A percentile compares a stretch with the other conserved stretches of the same genome.
Conservation (phyloP, 1,140 invertebrate species). For the Drosophila pandora region DNA sequence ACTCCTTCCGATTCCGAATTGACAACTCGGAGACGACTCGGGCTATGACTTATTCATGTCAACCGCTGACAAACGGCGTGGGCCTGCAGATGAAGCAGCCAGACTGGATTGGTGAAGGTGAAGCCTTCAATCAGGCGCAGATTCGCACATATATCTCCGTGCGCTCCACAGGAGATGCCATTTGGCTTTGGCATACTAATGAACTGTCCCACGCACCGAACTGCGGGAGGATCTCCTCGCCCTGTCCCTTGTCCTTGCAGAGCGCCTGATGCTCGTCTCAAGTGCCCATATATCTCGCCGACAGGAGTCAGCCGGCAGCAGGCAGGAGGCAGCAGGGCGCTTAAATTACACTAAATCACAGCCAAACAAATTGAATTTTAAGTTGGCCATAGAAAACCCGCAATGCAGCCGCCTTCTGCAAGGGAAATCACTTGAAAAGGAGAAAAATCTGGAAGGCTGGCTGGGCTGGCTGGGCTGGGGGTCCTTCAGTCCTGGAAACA, state of each 20-base stretch:
- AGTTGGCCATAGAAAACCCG: conserved; percentile 73
- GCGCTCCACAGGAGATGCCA: conserved; percentile 44
- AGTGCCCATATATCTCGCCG: conserved; percentile 72
- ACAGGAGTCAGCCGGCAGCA: conserved; percentile 26
- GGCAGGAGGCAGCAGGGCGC: conserved; percentile 57
- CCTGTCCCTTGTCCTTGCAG: conserved; percentile 3
- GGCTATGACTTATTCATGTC: conserved; percentile 78
- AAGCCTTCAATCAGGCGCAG: conserved; percentile 37
- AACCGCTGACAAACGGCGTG: conserved; percentile 71
- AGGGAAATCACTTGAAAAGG: conserved; percentile 72
- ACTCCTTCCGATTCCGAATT: conserved; percentile 11
- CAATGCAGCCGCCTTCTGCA: conserved; percentile 65
- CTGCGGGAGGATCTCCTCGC: conserved; percentile 12
- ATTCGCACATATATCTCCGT: background rate
- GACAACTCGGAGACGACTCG: conserved; percentile 37
- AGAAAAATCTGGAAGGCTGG: conserved; percentile 12
- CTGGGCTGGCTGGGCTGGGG: background rate
- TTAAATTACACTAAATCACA: conserved; percentile 81
- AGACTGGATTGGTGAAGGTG: conserved; percentile 5
- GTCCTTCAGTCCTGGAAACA: too few species aligned
- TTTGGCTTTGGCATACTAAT: conserved; percentile 74
- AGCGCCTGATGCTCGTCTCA: conserved; percentile 29
- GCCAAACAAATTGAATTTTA: conserved; percentile 81
- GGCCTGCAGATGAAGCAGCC: conserved; percentile 45
- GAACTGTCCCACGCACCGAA: conserved; percentile 72